Evolutionary conservation across 2,113 vertebrate genomes (phyloP), one percentile per base, ranked within the genome.

Genomic region (Stegastes partitus): DNA sequence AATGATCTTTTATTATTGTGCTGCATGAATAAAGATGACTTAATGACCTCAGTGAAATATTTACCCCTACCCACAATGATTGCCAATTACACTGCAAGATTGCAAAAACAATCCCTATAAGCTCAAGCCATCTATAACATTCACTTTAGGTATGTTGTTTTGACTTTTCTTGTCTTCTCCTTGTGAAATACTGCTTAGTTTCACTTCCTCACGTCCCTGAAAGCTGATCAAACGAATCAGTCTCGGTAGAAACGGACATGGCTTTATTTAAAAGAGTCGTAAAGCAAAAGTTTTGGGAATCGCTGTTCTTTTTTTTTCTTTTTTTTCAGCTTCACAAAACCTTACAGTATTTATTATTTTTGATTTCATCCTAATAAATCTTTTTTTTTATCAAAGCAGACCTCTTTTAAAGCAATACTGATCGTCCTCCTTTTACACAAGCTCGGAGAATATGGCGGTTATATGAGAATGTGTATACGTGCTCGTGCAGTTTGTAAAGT

Each of bases 401-500:
- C 28, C 21, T 50, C 18, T 70, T 68, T 45, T 49, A 37, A 39
- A 70, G 63, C 39, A 63, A 4, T 19, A 25, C 64, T 23, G 21
- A 47, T 51, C 28, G 55, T 74, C 37, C 72, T n/a, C 65, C 28
- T 45, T n/a, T 70, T 56, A 75, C 79, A 63, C 66, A 68, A 34
- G 55, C 77, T 68, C 57, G 50, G 34, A 59, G 47, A 75, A 67
- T 39, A 73, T 16, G 26, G 54, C 67, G 62, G 77, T 86, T 85
- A 83, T 34, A 88, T 83, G 68, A 79, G 57, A 76, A 42, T 9
- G 19, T 51, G 79, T 71, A 39, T 47, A n/a, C 69, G 82, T 71
- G 67, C 57, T 25, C 9, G 11, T 56, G 64, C 55, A 68, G 78
- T 72, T 76, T 69, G 55, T 57, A 47, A 63, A 49, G 54, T 65